phyloP scores from a whole-genome alignment of 2,113 vertebrate species.

The Melospiza georgiana region DNA sequence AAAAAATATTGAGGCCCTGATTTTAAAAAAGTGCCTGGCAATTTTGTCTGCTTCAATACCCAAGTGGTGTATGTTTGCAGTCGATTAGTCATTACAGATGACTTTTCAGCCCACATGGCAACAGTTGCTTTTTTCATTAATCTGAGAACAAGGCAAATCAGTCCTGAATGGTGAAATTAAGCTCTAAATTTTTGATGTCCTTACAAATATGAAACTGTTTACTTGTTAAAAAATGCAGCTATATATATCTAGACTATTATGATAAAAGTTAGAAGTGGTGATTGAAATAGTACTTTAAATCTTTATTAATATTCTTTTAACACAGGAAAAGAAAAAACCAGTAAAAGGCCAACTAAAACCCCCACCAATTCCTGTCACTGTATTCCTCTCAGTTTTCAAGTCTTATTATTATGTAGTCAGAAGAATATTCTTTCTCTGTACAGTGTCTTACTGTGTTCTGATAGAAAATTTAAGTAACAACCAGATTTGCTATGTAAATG shows the following conservation, averaged over 20 bases:
- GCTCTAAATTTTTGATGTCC: background rate
- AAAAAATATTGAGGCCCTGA: background rate
- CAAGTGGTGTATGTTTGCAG: background rate
- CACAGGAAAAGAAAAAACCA: rapidly evolving
- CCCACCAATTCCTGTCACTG: background rate
- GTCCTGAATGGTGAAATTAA: background rate
- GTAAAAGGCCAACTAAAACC: background rate
- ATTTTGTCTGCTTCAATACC: constrained; percentile 39
- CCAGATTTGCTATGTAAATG: constrained; percentile 2
- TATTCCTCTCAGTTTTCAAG: background rate
- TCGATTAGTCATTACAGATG: constrained; percentile 36
- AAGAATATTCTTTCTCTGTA: background rate
- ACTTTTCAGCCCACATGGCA: background rate
- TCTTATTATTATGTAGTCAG: background rate
- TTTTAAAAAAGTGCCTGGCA: constrained; percentile 39
- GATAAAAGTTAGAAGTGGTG: background rate
- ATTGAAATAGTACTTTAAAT: background rate
- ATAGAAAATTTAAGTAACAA: constrained; percentile 1
- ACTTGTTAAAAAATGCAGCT: background rate
- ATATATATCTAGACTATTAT: background rate
- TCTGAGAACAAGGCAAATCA: background rate
- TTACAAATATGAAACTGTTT: background rate
- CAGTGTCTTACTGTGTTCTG: background rate
- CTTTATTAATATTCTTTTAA: background rate
- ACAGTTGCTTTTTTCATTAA: background rate